Evolutionary conservation across 2,888 invertebrate species (phyloP).

Genomic region (Drosophila sordidapex): DNA sequence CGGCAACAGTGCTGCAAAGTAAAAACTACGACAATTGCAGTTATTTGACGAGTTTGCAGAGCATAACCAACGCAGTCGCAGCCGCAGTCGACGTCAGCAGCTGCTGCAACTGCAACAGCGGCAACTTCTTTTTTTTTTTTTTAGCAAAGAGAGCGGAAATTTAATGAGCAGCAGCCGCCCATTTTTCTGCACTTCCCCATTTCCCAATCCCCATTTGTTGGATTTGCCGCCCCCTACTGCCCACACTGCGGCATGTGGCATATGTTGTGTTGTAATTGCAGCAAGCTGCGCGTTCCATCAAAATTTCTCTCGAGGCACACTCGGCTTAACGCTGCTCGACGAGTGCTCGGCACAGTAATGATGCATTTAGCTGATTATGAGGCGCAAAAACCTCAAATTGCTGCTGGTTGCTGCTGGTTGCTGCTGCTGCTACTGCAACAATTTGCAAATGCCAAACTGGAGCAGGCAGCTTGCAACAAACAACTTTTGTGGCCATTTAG

Average conservation of each 20-base stretch:
- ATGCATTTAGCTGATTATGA: conserved; percentile 78
- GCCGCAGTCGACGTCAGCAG: neutral
- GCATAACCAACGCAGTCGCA: conserved; percentile 65
- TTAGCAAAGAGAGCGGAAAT: conserved; percentile 77
- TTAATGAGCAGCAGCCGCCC: conserved; percentile 64
- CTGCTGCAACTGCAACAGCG: conserved; percentile 42
- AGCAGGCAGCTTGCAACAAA: conserved; percentile 39
- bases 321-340: conserved; percentile 25
- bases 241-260: conserved; percentile 16
- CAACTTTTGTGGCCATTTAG: conserved; percentile 63
- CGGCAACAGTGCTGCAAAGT: conserved; percentile 62
- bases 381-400: conserved; percentile 30
- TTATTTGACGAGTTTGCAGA: conserved; percentile 80
- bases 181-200: conserved; percentile 1
- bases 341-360: conserved; percentile 54
- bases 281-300: conserved; percentile 28
- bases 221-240: neutral
- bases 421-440: conserved; percentile 20
- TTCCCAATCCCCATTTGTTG: neutral
- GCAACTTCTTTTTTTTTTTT: conserved; percentile 45
- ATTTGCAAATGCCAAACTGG: conserved; percentile 65
- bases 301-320: conserved; percentile 60
- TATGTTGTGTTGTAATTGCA: conserved; percentile 39
- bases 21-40: conserved; percentile 78
- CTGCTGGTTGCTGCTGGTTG: neutral